A percentile compares a stretch with the other conserved stretches of the same genome.
These are phyloP conservation scores for Centropyge bicolor DNA, from an alignment of 2,797 vertebrate species.

Conservation along the genomic window DNA sequence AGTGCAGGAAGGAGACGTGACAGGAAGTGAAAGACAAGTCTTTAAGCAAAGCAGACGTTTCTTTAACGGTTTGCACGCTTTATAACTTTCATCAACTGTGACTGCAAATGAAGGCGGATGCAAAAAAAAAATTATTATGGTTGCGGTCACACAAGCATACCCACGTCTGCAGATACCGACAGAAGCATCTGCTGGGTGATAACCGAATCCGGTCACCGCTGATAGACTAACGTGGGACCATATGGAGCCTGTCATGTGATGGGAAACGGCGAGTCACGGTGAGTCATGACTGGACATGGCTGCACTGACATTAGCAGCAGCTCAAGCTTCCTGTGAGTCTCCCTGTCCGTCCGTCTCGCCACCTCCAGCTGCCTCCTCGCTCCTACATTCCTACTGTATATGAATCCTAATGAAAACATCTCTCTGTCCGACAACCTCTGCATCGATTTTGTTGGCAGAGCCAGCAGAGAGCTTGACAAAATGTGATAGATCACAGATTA, in stretches of 20 bases:
- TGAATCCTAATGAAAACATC: conserved; percentile 73
- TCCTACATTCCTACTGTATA: conserved; percentile 46
- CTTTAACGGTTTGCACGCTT: not conserved
- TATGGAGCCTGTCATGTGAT: conserved; percentile 40
- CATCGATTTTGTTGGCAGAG: conserved; percentile 59
- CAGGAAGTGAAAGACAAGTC: not conserved
- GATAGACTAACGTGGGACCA: conserved; percentile 2
- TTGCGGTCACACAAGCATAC: not conserved
- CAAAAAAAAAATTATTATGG: too few relatives aligned
- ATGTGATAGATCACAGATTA: conserved; percentile 69
- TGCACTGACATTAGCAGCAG: conserved; percentile 8
- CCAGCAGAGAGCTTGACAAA: conserved; percentile 54
- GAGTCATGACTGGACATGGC: conserved; percentile 34
- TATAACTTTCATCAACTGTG: too few relatives aligned
- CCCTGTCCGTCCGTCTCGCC: conserved; percentile 3
- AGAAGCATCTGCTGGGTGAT: conserved; percentile 11
- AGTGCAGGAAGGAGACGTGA: not conserved
- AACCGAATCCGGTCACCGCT: conserved; percentile 15
- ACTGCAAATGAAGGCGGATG: too few relatives aligned
- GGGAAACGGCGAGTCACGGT: conserved; percentile 48
- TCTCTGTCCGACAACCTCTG: conserved; percentile 50
- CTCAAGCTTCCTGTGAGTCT: not conserved
- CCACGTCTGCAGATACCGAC: not conserved
- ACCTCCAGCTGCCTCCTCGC: conserved; percentile 36
- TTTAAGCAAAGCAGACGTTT: not conserved